Evolutionary conservation across 2,797 vertebrate genomes (phyloP).

Genomic region (Chiroxiphia lanceolata): DNA sequence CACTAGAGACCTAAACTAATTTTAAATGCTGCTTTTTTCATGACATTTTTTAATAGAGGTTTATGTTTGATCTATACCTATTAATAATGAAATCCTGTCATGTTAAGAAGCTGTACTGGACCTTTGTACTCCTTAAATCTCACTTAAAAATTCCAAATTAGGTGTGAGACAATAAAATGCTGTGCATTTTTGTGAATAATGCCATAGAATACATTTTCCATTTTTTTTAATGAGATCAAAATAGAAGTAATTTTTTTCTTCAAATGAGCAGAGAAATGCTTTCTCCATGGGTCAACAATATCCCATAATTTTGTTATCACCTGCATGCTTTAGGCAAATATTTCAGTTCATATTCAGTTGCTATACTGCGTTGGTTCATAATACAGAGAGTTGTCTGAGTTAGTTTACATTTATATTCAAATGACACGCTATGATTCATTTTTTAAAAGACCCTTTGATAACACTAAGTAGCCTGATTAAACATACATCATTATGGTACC

Average conservation of each 20-base stretch:
- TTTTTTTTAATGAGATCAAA: background rate
- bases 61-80: background rate
- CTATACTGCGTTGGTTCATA: background rate
- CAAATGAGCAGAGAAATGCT: constrained; percentile 1
- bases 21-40: background rate
- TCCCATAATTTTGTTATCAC: constrained; percentile 5
- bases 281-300: constrained; percentile 15
- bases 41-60: background rate
- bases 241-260: background rate
- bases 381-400: constrained; percentile 56
- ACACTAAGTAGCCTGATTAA: constrained; percentile 62
- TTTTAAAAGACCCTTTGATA: constrained; percentile 64
- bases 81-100: background rate
- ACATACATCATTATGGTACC: constrained; percentile 53
- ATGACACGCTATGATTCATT: constrained; percentile 56
- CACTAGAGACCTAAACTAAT: background rate
- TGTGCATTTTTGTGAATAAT: background rate
- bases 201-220: background rate
- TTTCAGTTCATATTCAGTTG: constrained; percentile 41
- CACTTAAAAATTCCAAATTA: background rate
- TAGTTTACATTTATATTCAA: constrained; percentile 67
- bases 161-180: background rate
- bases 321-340: constrained; percentile 23
- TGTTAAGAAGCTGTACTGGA: background rate
- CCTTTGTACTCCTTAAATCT: background rate